Evolutionary conservation across 1,140 invertebrate genomes (phyloP), one percentile per base, ranked within the genome.

Genomic region (Glossosoma conforme): DNA sequence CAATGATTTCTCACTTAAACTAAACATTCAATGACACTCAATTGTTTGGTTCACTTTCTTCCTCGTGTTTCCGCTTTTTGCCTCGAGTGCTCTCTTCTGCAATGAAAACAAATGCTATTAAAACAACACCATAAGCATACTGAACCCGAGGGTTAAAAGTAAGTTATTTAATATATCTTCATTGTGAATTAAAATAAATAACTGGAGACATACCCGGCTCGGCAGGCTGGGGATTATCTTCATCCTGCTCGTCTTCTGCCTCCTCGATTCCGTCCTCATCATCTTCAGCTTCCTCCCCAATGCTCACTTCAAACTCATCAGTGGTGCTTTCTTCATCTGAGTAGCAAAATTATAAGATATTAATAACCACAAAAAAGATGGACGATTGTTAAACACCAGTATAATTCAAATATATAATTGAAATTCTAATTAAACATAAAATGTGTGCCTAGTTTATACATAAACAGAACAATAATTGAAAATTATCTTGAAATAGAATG

Each of bases 281-380:
- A 22, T 83, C 82, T 9, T 74, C 73, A 42, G 81, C 82, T 49
- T 83, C 81, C 32, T 78, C 78, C 44, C 82, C 81, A 42, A 79
- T 77, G 54, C 77, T 82, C 6, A 81, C 82, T 54, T 77, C 81
- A 56, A 77, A 64, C 43, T 75, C 78, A 59, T 77, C 80, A 44
- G 80, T 82, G 51, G 80, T 83, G 61, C 83, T 82, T 59, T 78
- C 81, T 54, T 83, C 82, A 59, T 81, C 81, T 73, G 58, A n/a
- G n/a, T n/a, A n/a, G n/a, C n/a, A n/a, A n/a, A n/a, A n/a, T n/a
- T n/a, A n/a, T n/a, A n/a, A n/a, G n/a, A n/a, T n/a, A n/a, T n/a
- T n/a, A n/a, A n/a, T n/a, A n/a, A n/a, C n/a, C n/a, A n/a, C n/a
- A n/a, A n/a, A n/a, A n/a, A n/a, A n/a, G n/a, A n/a, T n/a, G n/a